Conservation (phyloP, 2,888 invertebrate genomes). For the Campoplex capitator region DNA sequence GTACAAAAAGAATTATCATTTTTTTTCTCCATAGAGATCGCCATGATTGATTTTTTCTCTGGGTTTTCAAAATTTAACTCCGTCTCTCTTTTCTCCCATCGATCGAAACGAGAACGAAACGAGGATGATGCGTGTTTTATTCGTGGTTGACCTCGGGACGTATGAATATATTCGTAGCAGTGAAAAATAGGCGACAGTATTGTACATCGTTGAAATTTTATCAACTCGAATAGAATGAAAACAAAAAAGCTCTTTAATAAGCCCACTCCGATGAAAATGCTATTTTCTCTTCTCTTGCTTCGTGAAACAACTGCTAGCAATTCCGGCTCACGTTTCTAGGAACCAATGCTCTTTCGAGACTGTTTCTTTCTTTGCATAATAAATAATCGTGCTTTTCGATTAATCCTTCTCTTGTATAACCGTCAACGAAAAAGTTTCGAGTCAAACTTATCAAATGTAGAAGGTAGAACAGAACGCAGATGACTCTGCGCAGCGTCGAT, state of each 20-base stretch:
- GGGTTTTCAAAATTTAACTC: neutral
- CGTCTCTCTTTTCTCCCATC: neutral
- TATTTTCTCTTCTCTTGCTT: constrained; percentile 5
- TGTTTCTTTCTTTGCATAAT: constrained; percentile 31
- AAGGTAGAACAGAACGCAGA: neutral
- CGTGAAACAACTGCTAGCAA: constrained; percentile 46
- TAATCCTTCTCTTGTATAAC: neutral
- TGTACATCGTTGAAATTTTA: constrained; percentile 42
- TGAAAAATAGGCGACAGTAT: constrained; percentile 52
- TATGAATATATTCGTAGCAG: constrained; percentile 54
- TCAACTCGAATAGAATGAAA: constrained; percentile 36
- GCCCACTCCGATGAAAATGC: constrained; percentile 35
- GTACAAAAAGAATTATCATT: constrained; percentile 5
- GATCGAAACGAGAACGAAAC: neutral
- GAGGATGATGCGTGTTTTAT: neutral
- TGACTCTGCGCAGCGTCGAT: neutral
- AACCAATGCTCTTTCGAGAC: constrained; percentile 38
- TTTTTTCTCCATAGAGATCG: constrained; percentile 1
- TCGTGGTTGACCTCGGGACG: neutral
- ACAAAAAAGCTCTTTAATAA: constrained; percentile 16
- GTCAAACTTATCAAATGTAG: constrained; percentile 39
- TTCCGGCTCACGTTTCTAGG: constrained; percentile 53
- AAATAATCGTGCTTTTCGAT: constrained; percentile 28
- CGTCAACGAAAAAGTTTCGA: constrained; percentile 10
- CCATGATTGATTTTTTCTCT: neutral